phyloP scores from a whole-genome alignment of 2,888 invertebrate genomes.

The Deroplatys truncata region DNA sequence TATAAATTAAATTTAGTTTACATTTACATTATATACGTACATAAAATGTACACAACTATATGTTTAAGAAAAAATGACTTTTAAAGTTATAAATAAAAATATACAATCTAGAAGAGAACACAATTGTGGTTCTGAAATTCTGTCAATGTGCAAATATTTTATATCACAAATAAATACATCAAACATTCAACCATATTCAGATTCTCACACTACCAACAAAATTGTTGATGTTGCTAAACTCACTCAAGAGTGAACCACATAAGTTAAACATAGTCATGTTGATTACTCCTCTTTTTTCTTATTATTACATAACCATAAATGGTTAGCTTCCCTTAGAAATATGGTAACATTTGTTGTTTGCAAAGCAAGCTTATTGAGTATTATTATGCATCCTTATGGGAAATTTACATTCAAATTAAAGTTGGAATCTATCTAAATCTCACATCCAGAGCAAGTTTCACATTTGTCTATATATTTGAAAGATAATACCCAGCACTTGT shows the following conservation, averaged over 20 bases:
- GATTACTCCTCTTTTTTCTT: not conserved
- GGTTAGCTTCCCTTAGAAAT: not conserved
- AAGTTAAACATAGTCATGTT: not conserved
- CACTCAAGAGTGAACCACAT: not conserved
- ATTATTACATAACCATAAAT: not conserved
- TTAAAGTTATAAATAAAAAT: slow-evolving; percentile 14
- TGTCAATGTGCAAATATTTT: slow-evolving; percentile 19
- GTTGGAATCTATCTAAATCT: not conserved
- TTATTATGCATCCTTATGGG: not conserved
- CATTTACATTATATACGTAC: slow-evolving; percentile 22
- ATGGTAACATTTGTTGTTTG: not conserved
- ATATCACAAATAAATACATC: slow-evolving; percentile 30
- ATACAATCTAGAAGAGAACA: slow-evolving; percentile 21
- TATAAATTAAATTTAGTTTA: slow-evolving; percentile 25
- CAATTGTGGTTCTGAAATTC: slow-evolving; percentile 21
- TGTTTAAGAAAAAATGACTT: not conserved
- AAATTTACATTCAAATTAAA: not conserved
- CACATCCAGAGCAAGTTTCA: not conserved
- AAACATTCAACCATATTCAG: slow-evolving; percentile 11
- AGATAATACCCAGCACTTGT: not conserved
- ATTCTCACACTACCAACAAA: not conserved
- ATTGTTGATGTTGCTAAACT: not conserved
- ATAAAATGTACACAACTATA: slow-evolving; percentile 16
- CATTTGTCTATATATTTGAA: not conserved
- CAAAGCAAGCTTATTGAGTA: not conserved